Evolutionary conservation across 2,888 invertebrate genomes (phyloP), one percentile per base, ranked within the genome.

Genomic region (Corbicula japonica): DNA sequence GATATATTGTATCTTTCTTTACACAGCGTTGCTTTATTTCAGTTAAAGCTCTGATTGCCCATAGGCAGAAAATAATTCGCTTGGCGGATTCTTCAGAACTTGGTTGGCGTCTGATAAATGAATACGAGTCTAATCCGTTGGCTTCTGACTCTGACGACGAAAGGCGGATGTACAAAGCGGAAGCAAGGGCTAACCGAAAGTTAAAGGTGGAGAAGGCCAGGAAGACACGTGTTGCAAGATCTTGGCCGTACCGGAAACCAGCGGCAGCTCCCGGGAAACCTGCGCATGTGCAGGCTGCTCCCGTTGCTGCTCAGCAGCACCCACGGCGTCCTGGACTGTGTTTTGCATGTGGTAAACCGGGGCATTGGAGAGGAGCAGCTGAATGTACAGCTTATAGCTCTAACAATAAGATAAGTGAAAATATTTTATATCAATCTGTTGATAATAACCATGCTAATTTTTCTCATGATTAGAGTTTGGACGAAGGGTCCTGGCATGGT

Each of bases 261-360:
- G 1, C 28, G 18, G 21, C 18, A 28, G 3, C 56, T 26, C 28
- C 38, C 4, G 18, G 15, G 30, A 72, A 26, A 6, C 32, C 41
- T 23, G 46, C 34, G 23, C 56, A 54, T n/a, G 54, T 26, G 10
- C 10, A 6, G 2, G 1, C 48, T 10, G 26, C 21, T 2, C 15
- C 48, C 2, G 15, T 10, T 1, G 26, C 48, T 1, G 21, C 35
- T 10, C 44, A 28, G n/a, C 48, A 63, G 15, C 41, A 32, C 26
- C 41, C 66, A n/a, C 28, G 21, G 34, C 23, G 56, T 12, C 69
- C 69, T 41, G 73, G 78, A 15, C 44, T 58, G 35, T 74, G 74
- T 50, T 74, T 79, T 41, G 54, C 48, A 10, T 74, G 74, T 65
- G 74, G 74, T 2, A 58, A 61, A 34, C 54, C 74, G n/a, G 78